phyloP scores from a whole-genome alignment of 2,797 vertebrate species.

The Taenioides sp. region DNA sequence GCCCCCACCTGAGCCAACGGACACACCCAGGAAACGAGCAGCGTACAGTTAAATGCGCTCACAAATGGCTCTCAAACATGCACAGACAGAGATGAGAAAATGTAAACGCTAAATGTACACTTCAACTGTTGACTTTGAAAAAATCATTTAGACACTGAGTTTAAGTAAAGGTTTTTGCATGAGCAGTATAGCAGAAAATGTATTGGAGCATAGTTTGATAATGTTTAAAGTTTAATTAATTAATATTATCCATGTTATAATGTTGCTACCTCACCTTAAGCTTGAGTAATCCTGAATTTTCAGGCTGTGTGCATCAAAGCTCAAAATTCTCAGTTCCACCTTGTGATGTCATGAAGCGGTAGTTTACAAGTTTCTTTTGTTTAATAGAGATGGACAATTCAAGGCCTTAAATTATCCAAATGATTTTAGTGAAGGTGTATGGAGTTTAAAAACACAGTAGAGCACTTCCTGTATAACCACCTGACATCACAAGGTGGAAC shows the following conservation, averaged over 20 bases:
- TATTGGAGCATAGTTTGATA: neutral
- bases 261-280: too few relatives aligned
- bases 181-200: neutral
- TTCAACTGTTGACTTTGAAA: slow-evolving; percentile 19
- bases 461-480: too few relatives aligned
- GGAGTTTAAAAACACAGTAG: too few relatives aligned
- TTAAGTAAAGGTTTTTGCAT: neutral
- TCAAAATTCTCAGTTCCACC: too few relatives aligned
- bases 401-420: too few relatives aligned
- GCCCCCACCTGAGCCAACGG: slow-evolving; percentile 66
- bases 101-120: slow-evolving; percentile 27
- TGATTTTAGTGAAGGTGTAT: too few relatives aligned
- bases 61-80: slow-evolving; percentile 10
- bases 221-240: neutral
- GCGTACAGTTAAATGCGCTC: slow-evolving; percentile 7
- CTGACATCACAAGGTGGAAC: too few relatives aligned
- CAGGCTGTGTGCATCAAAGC: too few relatives aligned
- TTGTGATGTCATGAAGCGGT: too few relatives aligned
- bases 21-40: slow-evolving; percentile 59
- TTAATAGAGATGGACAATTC: too few relatives aligned
- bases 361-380: too few relatives aligned
- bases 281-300: too few relatives aligned
- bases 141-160: slow-evolving; percentile 15
- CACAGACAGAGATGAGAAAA: slow-evolving; percentile 36
- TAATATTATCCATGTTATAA: neutral